phyloP scores from a whole-genome alignment of 2,113 vertebrate genomes.

The Oceanites oceanicus region DNA sequence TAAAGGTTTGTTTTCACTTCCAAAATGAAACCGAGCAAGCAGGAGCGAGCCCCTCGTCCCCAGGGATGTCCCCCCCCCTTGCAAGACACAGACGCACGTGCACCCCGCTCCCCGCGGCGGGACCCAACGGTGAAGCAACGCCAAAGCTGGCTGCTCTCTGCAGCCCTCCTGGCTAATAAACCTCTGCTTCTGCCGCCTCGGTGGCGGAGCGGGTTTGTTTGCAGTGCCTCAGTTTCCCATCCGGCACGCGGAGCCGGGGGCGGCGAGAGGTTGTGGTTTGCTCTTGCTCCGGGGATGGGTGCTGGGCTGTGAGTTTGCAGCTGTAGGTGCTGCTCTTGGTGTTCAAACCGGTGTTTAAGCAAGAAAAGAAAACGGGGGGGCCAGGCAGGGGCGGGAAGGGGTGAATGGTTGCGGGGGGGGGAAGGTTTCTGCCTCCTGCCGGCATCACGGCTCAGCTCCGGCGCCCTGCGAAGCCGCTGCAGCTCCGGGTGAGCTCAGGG shows the following conservation, averaged over 20 bases:
- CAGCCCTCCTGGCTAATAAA: background rate
- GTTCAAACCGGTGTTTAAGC: background rate
- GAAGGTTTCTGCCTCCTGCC: background rate
- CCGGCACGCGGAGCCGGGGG: rapidly evolving
- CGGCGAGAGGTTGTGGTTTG: background rate
- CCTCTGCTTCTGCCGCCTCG: rapidly evolving
- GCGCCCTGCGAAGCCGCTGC: background rate
- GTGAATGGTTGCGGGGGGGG: rapidly evolving
- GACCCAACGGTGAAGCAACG: rapidly evolving
- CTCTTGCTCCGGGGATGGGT: background rate
- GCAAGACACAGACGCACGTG: rapidly evolving
- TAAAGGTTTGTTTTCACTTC: background rate
- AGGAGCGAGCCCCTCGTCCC: background rate
- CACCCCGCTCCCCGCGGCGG: rapidly evolving
- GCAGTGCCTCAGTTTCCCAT: background rate
- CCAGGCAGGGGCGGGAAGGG: background rate
- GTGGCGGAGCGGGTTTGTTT: background rate
- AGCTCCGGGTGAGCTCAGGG: background rate
- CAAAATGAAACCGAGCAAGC: background rate
- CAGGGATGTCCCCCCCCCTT: background rate
- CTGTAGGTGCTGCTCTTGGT: background rate
- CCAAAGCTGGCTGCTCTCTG: background rate
- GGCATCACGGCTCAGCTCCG: background rate
- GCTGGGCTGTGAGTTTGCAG: background rate
- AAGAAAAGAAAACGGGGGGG: background rate